phyloP scores from a whole-genome alignment of 2,113 vertebrate species.

The Chascanopsetta lugubris region DNA sequence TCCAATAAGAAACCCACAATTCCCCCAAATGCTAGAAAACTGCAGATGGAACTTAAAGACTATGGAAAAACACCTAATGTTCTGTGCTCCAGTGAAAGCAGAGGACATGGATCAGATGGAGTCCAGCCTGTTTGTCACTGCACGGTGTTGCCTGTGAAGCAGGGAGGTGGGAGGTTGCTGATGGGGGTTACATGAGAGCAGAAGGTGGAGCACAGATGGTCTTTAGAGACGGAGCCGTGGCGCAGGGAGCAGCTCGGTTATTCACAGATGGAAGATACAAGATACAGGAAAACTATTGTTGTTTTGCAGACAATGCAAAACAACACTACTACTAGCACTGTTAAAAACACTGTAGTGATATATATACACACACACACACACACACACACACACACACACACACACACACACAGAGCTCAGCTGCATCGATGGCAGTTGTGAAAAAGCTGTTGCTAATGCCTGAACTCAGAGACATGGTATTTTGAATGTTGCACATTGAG shows the following conservation, averaged over 20 bases:
- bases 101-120: no score
- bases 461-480: no score
- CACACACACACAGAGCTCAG: no score
- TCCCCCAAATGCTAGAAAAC: background rate
- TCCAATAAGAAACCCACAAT: background rate
- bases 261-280: background rate
- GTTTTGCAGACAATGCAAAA: no score
- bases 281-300: background rate
- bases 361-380: no score
- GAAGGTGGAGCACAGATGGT: background rate
- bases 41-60: background rate
- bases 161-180: background rate
- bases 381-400: no score
- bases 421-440: no score
- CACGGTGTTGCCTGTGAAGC: background rate
- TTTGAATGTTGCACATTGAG: no score
- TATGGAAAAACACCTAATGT: background rate
- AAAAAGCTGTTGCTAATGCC: no score
- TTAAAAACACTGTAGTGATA: no score
- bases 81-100: background rate
- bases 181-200: background rate
- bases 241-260: no score
- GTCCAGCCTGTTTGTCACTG: background rate
- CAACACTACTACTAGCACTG: no score
- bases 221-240: background rate